Conservation (phyloP, 1,140 invertebrate genomes). For the Cydia splendana region DNA sequence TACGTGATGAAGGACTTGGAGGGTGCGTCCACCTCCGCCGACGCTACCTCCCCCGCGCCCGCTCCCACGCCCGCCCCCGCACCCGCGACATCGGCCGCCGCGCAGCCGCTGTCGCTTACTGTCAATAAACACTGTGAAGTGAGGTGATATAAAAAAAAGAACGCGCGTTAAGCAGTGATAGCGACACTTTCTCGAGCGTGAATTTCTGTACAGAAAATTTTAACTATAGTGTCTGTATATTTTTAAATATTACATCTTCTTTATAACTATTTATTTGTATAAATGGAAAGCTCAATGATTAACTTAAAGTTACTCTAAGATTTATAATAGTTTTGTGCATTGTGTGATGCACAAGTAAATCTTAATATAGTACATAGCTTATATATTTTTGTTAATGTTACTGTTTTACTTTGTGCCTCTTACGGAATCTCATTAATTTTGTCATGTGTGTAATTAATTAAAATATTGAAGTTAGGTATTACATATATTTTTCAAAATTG, state of each 20-base stretch:
- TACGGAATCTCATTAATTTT: conserved; percentile 72
- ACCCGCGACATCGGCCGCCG: conserved; percentile 41
- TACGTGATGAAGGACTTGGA: conserved; percentile 81
- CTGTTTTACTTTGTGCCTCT: conserved; percentile 72
- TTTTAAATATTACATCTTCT: conserved; percentile 48
- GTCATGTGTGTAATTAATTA: conserved; percentile 38
- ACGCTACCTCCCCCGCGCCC: conserved; percentile 33
- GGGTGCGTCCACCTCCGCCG: conserved; percentile 37
- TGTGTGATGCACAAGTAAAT: conserved; percentile 66
- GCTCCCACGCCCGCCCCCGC: conserved; percentile 61
- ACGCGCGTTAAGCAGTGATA: conserved; percentile 48
- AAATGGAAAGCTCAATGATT: conserved; percentile 77
- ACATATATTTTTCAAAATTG: conserved; percentile 42
- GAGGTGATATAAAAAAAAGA: conserved; percentile 85
- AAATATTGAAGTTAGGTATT: conserved; percentile 45
- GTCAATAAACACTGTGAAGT: conserved; percentile 91
- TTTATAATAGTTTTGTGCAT: conserved; percentile 60
- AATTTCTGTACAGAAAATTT: conserved; percentile 28
- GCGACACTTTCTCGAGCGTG: conserved; percentile 36
- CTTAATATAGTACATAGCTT: conserved; percentile 55
- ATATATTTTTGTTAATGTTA: conserved; percentile 68
- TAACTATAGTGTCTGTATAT: conserved; percentile 51
- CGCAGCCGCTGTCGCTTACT: conserved; percentile 78
- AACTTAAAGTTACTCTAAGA: conserved; percentile 73
- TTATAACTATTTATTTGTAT: conserved; percentile 76